phyloP scores from a whole-genome alignment of 2,113 vertebrate genomes.

The Camelus dromedarius region DNA sequence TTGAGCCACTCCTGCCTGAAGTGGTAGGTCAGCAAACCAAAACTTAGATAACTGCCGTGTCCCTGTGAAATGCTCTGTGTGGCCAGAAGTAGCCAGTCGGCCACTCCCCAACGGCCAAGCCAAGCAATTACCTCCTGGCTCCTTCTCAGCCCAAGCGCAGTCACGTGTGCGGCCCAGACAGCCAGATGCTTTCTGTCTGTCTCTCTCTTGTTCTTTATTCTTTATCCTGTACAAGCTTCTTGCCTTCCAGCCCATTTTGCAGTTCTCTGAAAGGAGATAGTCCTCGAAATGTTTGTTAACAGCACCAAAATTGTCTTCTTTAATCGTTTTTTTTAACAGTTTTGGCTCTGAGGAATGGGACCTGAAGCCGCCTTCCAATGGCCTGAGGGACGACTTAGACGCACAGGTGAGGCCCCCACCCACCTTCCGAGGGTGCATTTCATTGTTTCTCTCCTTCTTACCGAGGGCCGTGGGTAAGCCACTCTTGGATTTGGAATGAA shows the following conservation, averaged over 20 bases:
- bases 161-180: background rate
- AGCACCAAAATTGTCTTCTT: background rate
- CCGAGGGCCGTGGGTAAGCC: background rate
- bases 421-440: background rate
- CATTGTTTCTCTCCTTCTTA: background rate
- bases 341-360: background rate
- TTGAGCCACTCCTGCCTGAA: background rate
- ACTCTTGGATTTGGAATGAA: background rate
- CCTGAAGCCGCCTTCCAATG: background rate
- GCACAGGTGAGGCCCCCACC: background rate
- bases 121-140: background rate
- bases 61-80: background rate
- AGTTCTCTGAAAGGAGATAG: background rate
- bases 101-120: background rate
- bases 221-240: background rate
- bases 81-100: background rate
- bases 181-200: background rate
- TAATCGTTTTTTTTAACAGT: background rate
- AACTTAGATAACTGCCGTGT: background rate
- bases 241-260: background rate
- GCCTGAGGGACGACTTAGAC: background rate
- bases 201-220: background rate
- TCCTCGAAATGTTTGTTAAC: background rate
- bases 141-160: background rate
- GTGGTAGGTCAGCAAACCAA: background rate